phyloP scores from a whole-genome alignment of 1,140 invertebrate genomes.

The Euura saliciscinereae region DNA sequence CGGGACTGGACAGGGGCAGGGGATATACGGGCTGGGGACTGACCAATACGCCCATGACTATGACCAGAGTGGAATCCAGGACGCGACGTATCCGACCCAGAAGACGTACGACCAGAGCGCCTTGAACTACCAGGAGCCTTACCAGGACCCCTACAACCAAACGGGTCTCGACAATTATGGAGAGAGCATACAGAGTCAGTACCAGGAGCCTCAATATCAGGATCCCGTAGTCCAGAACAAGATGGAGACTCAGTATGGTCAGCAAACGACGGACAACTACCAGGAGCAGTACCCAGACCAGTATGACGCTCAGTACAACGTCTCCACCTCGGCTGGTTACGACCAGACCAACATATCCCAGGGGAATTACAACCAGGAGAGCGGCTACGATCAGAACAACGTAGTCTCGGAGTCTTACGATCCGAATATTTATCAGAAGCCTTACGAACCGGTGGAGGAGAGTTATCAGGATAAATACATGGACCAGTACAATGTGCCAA shows the following conservation, averaged over 20 bases:
- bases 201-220: not conserved
- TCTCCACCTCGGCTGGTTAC: slow-evolving; percentile 42
- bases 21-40: not conserved
- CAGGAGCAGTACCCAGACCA: slow-evolving; percentile 41
- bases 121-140: slow-evolving; percentile 37
- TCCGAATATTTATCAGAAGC: slow-evolving; percentile 29
- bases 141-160: slow-evolving; percentile 19
- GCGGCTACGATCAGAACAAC: not conserved
- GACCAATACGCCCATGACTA: slow-evolving; percentile 22
- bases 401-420: not conserved
- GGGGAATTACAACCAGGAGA: not conserved
- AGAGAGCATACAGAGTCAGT: not conserved
- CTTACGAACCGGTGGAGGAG: slow-evolving; percentile 27
- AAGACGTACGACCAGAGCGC: slow-evolving; percentile 40
- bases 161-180: not conserved
- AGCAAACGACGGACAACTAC: slow-evolving; percentile 29
- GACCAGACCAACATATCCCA: slow-evolving; percentile 20
- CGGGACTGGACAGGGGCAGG: not conserved
- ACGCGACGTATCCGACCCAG: slow-evolving; percentile 31
- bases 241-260: slow-evolving; percentile 40
- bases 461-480: slow-evolving; percentile 18
- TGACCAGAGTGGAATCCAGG: slow-evolving; percentile 41
- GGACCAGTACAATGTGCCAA: slow-evolving; percentile 13
- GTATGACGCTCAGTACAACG: slow-evolving; percentile 47
- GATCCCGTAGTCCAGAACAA: not conserved